Conservation (phyloP, 1,140 invertebrate genomes). For the Sycophaga agraensis region DNA sequence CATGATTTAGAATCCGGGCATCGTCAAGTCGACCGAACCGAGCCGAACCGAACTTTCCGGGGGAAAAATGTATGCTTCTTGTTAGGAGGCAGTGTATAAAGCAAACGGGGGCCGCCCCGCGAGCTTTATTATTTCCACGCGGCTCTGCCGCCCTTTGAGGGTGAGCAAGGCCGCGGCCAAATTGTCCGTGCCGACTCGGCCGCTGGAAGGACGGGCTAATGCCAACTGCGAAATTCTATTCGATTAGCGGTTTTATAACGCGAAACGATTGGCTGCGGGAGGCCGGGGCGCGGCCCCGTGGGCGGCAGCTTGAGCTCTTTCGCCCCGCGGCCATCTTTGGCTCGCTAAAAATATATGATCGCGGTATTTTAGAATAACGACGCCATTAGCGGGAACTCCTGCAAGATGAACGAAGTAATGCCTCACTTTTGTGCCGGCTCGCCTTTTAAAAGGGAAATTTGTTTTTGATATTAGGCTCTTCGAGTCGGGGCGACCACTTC, state of each 20-base stretch:
- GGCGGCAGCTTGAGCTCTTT: no score
- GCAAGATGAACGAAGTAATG: conserved; percentile 47
- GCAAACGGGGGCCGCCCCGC: no score
- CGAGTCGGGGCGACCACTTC: conserved; percentile 19
- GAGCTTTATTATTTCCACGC: no score
- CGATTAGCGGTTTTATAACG: conserved; percentile 43
- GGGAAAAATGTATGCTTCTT: no score
- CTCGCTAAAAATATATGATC: conserved; percentile 47
- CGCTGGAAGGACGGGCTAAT: no score
- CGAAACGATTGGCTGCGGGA: conserved; percentile 32
- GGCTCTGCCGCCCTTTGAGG: no score
- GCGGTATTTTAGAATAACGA: conserved; percentile 55
- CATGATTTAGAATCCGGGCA: conserved; percentile 50
- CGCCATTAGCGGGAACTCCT: conserved; percentile 48
- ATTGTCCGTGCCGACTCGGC: no score
- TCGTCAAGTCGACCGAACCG: conserved; percentile 16
- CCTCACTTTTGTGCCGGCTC: conserved; percentile 39
- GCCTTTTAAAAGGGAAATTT: conserved; percentile 44
- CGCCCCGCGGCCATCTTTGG: conserved; percentile 25
- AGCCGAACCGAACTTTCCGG: no score
- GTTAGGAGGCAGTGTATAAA: no score
- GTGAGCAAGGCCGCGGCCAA: no score
- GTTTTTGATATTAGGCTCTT: conserved; percentile 43
- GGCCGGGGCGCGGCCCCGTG: not conserved
- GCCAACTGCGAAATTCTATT: conserved; percentile 53